These are phyloP conservation scores for Netelia melanura DNA, from an alignment of 2,888 invertebrate species.

Conservation along the genomic window DNA sequence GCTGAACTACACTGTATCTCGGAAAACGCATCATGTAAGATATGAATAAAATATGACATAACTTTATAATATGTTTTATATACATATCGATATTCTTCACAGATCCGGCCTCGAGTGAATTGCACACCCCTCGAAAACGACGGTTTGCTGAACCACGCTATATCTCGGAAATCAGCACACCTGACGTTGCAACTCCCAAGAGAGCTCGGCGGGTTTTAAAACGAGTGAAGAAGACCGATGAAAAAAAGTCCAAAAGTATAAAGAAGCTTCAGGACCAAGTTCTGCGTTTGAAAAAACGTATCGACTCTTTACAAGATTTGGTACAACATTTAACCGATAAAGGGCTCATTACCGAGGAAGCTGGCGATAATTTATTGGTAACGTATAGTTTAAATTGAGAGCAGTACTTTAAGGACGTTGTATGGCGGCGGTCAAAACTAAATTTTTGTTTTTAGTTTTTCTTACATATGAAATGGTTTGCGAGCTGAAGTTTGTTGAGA, in stretches of 20 bases:
- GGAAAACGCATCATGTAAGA: constrained; percentile 31
- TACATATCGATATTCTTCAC: constrained; percentile 8
- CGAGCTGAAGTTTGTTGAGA: no score
- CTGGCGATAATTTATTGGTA: constrained; percentile 28
- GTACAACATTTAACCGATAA: constrained; percentile 6
- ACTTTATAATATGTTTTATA: constrained; percentile 5
- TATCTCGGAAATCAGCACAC: constrained; percentile 17
- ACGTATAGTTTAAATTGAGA: constrained; percentile 21
- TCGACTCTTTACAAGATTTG: constrained; percentile 18
- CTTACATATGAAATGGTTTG: no score
- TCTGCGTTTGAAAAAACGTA: constrained; percentile 15
- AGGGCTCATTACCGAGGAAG: constrained; percentile 5
- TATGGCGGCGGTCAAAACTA: neutral
- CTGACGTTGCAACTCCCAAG: neutral
- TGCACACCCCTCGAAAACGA: constrained; percentile 22
- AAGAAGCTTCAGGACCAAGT: neutral
- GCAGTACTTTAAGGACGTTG: neutral
- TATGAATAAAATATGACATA: constrained; percentile 18
- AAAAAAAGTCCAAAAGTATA: neutral
- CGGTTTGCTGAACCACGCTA: constrained; percentile 25
- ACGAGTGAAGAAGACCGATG: constrained; percentile 11
- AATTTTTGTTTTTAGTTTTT: no score
- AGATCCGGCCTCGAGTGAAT: constrained; percentile 2
- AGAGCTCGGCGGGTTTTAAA: constrained; percentile 6
- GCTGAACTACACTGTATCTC: constrained; percentile 41